Percentiles rank a stretch among this genome's conserved stretches.
phyloP scores from a whole-genome alignment of 2,113 vertebrate species.

The human (Homo sapiens) region DNA sequence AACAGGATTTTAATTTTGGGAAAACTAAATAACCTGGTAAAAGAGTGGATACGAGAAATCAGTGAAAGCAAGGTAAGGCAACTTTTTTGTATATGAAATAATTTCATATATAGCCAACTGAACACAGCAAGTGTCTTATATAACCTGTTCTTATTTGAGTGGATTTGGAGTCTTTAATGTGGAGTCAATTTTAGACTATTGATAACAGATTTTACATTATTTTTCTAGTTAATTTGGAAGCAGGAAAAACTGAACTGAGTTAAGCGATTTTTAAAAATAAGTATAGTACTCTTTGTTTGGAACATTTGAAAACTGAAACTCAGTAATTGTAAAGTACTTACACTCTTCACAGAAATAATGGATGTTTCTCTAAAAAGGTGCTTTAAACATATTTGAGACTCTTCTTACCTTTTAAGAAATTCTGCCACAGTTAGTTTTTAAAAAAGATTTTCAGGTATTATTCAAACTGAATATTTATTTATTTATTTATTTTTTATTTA shows the following conservation, averaged over 20 bases:
- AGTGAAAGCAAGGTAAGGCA: conserved; percentile 91
- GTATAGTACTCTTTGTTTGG: neutral
- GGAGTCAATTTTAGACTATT: neutral
- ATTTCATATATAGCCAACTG: neutral
- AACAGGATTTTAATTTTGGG: conserved; percentile 93
- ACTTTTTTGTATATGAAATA: conserved; percentile 17
- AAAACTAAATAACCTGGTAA: conserved; percentile 91
- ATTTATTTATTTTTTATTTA: neutral
- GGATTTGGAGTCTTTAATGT: neutral
- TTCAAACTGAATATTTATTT: neutral
- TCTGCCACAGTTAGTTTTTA: neutral
- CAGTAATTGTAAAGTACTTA: neutral
- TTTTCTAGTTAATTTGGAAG: conserved; percentile 27
- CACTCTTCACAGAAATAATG: neutral
- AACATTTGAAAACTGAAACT: conserved; percentile 32
- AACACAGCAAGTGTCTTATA: neutral
- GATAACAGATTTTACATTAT: neutral
- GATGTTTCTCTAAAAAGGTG: neutral
- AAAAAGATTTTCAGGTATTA: neutral
- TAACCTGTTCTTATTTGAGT: neutral
- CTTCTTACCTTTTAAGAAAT: neutral
- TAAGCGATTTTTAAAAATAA: neutral
- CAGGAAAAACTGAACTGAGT: neutral
- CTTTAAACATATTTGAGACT: neutral
- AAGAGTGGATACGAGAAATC: conserved; percentile 93